Evolutionary conservation across 2,888 invertebrate species (phyloP).

Genomic region (Dinocampus coccinellae): DNA sequence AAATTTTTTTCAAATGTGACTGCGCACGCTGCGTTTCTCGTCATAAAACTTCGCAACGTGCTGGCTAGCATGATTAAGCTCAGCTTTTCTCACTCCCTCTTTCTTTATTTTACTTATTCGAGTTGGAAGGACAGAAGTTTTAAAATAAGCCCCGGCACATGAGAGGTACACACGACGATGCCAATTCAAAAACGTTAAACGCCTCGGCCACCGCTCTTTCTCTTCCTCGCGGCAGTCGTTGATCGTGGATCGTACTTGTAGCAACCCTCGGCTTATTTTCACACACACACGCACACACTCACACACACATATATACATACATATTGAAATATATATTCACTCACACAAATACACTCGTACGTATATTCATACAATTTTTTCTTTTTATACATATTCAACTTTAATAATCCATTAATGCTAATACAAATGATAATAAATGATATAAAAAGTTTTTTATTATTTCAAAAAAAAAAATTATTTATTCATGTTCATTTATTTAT

Average conservation of each 20-base stretch:
- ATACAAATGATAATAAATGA: too few relatives aligned
- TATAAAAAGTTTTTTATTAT: too few relatives aligned
- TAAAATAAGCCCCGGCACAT: constrained; percentile 62
- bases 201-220: constrained; percentile 47
- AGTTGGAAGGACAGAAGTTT: constrained; percentile 67
- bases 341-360: too few relatives aligned
- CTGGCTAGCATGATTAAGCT: not conserved
- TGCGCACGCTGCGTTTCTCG: not conserved
- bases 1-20: too few relatives aligned
- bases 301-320: too few relatives aligned
- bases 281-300: not conserved
- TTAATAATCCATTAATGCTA: too few relatives aligned
- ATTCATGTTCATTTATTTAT: too few relatives aligned
- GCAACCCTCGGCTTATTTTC: constrained; percentile 41
- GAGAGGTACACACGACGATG: constrained; percentile 46
- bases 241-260: constrained; percentile 59
- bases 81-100: constrained; percentile 5
- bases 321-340: too few relatives aligned
- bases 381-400: too few relatives aligned
- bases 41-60: not conserved
- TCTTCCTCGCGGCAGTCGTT: constrained; percentile 56
- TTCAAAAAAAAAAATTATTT: too few relatives aligned
- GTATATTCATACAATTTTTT: too few relatives aligned
- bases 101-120: constrained; percentile 43
- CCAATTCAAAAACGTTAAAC: constrained; percentile 57